These are phyloP conservation scores for Cephalopachus bancanus DNA, from an alignment of 2,797 vertebrate species.

Conservation along the genomic window DNA sequence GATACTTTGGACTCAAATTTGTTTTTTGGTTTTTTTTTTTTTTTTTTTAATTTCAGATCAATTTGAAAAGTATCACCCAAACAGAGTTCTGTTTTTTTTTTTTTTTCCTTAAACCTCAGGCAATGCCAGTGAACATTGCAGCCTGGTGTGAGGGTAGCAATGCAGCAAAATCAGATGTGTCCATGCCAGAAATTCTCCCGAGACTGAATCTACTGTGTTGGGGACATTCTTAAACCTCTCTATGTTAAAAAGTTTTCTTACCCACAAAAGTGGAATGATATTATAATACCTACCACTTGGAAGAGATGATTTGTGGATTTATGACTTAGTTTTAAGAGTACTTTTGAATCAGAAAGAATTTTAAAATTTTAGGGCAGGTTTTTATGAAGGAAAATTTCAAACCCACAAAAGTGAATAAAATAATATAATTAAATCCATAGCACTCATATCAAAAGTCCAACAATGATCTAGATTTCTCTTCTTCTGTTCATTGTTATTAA, in stretches of 20 bases:
- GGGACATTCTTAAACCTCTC: background rate
- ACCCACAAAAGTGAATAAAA: background rate
- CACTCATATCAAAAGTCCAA: background rate
- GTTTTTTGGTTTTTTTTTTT: background rate
- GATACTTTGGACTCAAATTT: background rate
- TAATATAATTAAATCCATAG: background rate
- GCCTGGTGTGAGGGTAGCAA: fast-evolving
- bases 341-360: constrained; percentile 15
- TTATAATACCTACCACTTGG: background rate
- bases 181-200: background rate
- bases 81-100: background rate
- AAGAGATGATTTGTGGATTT: background rate
- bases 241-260: constrained; percentile 6
- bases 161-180: too few relatives aligned
- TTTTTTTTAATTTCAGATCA: background rate
- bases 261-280: background rate
- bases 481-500: background rate
- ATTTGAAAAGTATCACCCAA: constrained; percentile 49
- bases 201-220: background rate
- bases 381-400: constrained; percentile 6
- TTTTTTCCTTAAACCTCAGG: background rate
- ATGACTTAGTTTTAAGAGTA: background rate
- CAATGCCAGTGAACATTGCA: background rate
- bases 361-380: background rate
- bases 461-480: background rate